Base-by-base conservation (phyloP, 2,797 vertebrate genomes). In the Acropternis orthonyx region DNA sequence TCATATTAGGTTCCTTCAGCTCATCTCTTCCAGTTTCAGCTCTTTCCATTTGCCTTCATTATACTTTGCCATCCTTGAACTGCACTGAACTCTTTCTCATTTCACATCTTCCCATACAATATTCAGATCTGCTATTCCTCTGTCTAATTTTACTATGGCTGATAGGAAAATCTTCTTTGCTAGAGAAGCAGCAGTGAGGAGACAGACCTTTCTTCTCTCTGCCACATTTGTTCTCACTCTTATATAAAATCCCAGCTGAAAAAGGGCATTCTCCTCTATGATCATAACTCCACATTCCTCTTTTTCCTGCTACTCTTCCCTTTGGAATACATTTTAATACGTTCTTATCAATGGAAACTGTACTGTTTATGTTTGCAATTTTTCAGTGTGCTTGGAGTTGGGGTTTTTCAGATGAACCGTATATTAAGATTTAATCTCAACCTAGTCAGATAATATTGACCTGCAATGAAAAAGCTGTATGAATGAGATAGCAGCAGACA, bases 391-490 rank as follows among this genome's bases (percentile, higher is more conserved):
- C 83, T 88, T 94, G 83, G 88, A 92, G 74, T 79, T 85, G 83
- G 80, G 65, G 59, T 93, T 95, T 94, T 94, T 83, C 67, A 90
- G 73, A 69, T 86, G 89, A 92, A 69, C 7, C 1, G 61, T 92
- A 43, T 95, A 94, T 96, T 94, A 90, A 96, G 95, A 93, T 93
- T 95, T 95, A 95, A 96, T 94, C 95, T 96, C 78, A 92, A 77
- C 85, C 74, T 54, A 86, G 90, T 96, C 94, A 94, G 94, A 86
- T 95, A 96, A 84, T 95, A 94, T 88, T 96, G 96, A 96, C 94
- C 92, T 76, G 66, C 63, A 92, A 71, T 92, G 95, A 95, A 95
- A 95, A 96, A 94, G 67, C 89, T 89, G 88, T 79, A 92, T 92
- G 79, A 96, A 92, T 78, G 94, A 94, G 91, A 92, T 81, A 92